Evolutionary conservation across 2,888 invertebrate species (phyloP).

Genomic region (Watsonalla cultraria): DNA sequence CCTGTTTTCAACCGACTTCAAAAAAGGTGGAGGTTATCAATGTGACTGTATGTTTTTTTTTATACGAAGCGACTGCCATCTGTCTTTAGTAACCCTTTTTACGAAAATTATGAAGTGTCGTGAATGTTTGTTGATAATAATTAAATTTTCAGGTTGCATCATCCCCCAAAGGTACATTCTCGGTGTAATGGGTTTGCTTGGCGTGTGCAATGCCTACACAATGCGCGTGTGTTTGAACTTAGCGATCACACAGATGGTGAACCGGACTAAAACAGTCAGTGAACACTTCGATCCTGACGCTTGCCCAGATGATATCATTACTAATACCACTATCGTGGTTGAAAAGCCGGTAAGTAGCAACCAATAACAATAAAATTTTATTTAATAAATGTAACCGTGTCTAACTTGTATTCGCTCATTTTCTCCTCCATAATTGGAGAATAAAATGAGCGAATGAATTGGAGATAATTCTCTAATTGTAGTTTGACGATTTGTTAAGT

Average conservation of each 20-base stretch:
- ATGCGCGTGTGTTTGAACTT: constrained; percentile 85
- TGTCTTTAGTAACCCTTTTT: too few relatives aligned
- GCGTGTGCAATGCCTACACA: constrained; percentile 85
- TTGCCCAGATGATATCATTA: constrained; percentile 42
- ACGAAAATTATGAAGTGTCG: not conserved
- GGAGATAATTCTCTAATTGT: too few relatives aligned
- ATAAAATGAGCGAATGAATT: too few relatives aligned
- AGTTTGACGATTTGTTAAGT: too few relatives aligned
- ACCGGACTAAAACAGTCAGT: constrained; percentile 25
- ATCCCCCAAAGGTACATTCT: constrained; percentile 84
- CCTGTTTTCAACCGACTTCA: too few relatives aligned
- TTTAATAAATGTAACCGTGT: not conserved
- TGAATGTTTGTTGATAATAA: not conserved
- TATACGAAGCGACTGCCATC: too few relatives aligned
- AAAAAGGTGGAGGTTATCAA: too few relatives aligned
- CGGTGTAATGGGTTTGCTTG: constrained; percentile 85
- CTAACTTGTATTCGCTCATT: too few relatives aligned
- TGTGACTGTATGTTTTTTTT: too few relatives aligned
- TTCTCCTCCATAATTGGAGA: too few relatives aligned
- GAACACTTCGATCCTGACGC: constrained; percentile 42
- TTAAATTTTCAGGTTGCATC: constrained; percentile 60
- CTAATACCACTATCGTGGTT: constrained; percentile 25
- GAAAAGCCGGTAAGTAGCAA: constrained; percentile 46
- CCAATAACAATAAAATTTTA: not conserved
- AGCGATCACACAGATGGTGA: constrained; percentile 85